Evolutionary conservation across 2,113 vertebrate species (phyloP).

Genomic region (Nycticryphes semicollaris): DNA sequence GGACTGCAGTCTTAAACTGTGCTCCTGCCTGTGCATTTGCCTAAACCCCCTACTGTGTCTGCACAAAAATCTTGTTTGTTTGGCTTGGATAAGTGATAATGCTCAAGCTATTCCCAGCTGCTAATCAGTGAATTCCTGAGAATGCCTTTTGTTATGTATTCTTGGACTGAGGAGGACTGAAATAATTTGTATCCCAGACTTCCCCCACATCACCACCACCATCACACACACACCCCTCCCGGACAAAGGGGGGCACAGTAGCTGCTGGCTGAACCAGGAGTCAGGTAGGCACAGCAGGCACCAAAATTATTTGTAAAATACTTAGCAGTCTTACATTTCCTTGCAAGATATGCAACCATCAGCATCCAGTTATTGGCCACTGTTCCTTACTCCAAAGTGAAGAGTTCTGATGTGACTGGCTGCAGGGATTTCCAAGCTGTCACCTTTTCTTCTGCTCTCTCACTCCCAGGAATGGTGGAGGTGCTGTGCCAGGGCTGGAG

Average conservation of each 20-base stretch:
- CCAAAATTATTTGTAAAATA: background rate
- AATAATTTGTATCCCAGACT: background rate
- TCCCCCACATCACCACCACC: background rate
- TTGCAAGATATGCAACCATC: background rate
- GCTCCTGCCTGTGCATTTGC: background rate
- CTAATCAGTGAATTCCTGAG: slow-evolving; percentile 11
- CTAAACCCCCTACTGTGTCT: background rate
- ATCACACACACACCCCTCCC: no score
- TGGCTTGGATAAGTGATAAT: slow-evolving; percentile 31
- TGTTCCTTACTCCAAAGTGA: background rate
- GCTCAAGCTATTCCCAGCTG: background rate
- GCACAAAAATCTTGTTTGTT: background rate
- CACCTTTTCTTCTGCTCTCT: background rate
- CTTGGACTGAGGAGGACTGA: background rate
- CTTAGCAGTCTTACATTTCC: background rate
- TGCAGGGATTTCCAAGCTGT: background rate
- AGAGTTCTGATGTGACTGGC: background rate
- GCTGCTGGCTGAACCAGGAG: background rate
- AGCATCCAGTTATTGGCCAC: background rate
- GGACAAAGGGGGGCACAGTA: background rate
- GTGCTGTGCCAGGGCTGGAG: background rate
- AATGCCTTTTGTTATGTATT: slow-evolving; percentile 22
- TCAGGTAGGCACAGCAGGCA: background rate
- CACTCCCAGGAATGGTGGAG: background rate
- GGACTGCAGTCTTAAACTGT: background rate